Percentiles rank a stretch among this genome's conserved stretches.
Evolutionary conservation across 1,140 invertebrate species (phyloP).

Genomic region (Penaeus japonicus): DNA sequence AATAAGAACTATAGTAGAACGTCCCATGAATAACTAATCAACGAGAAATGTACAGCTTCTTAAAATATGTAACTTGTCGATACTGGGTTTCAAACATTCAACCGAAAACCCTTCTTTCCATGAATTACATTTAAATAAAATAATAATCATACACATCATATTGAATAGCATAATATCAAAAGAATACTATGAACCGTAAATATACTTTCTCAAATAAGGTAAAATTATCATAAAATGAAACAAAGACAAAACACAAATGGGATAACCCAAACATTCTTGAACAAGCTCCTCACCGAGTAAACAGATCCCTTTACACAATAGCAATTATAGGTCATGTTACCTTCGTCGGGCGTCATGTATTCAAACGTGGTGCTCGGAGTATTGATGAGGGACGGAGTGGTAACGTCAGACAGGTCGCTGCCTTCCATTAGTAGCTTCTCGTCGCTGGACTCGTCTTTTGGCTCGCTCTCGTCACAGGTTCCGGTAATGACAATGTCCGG

Average conservation of each 20-base stretch:
- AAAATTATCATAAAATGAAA: neutral
- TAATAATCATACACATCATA: too few relatives aligned
- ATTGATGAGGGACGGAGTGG: too few relatives aligned
- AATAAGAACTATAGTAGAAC: neutral
- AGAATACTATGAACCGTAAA: neutral
- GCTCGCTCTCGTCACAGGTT: slow-evolving; percentile 70
- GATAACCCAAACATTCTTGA: too few relatives aligned
- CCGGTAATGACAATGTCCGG: slow-evolving; percentile 43
- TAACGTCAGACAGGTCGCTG: neutral
- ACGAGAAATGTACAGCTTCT: too few relatives aligned
- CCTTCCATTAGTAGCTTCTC: neutral
- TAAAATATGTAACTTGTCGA: too few relatives aligned
- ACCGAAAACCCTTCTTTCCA: too few relatives aligned
- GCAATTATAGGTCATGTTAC: neutral
- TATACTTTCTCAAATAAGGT: neutral
- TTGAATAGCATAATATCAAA: neutral
- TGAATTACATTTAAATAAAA: too few relatives aligned
- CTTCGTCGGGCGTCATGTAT: neutral
- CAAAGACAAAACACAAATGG: too few relatives aligned
- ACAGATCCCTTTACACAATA: too few relatives aligned
- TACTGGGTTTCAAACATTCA: too few relatives aligned
- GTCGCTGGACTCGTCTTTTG: slow-evolving; percentile 61
- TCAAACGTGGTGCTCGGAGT: neutral
- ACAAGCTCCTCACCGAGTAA: too few relatives aligned
- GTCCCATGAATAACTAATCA: neutral